phyloP scores from a whole-genome alignment of 2,888 invertebrate genomes.

The Lasiommata megera region DNA sequence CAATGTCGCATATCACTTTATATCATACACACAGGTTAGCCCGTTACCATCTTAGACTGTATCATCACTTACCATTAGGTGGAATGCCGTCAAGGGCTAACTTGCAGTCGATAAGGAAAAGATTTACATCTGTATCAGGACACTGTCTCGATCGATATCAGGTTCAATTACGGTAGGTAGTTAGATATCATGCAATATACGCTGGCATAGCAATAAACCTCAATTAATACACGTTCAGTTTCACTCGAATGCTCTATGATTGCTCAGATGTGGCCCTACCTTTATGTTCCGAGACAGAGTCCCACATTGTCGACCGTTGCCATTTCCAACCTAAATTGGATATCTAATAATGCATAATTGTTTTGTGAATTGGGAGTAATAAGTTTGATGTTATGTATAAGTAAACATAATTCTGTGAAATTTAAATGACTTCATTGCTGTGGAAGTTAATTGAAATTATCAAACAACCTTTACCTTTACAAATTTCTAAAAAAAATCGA shows the following conservation, averaged over 20 bases:
- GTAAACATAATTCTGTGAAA: neutral
- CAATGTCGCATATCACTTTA: no score
- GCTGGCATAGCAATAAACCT: neutral
- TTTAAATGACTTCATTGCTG: neutral
- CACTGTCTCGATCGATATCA: no score
- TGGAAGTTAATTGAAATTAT: neutral
- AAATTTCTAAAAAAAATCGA: no score
- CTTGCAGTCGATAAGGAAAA: no score
- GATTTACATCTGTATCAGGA: no score
- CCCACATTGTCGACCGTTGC: neutral
- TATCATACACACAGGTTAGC: no score
- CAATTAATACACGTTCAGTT: slow-evolving; percentile 2
- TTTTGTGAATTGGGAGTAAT: slow-evolving; percentile 3
- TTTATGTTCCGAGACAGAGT: neutral
- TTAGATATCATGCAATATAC: neutral
- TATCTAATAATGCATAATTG: slow-evolving; percentile 5
- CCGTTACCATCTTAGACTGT: no score
- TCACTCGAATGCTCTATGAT: neutral
- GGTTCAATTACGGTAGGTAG: no score
- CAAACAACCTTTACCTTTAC: no score
- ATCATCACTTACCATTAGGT: no score
- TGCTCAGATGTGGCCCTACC: neutral
- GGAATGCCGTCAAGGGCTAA: no score
- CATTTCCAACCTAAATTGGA: neutral
- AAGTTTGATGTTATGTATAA: neutral